Evolutionary conservation across 2,797 vertebrate species (phyloP).

Genomic region (Columba guinea): DNA sequence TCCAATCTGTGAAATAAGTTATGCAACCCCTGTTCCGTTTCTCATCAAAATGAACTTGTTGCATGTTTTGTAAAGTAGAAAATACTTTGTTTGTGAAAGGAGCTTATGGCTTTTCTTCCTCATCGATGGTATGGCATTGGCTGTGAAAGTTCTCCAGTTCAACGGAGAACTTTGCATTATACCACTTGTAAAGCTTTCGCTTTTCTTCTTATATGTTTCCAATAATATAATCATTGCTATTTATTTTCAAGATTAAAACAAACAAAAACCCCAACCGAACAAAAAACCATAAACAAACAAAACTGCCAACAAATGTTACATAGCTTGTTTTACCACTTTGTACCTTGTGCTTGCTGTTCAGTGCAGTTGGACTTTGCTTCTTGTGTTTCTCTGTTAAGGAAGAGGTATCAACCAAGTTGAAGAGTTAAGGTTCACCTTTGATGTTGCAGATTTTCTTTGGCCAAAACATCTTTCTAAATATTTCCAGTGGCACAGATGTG

Average conservation of each 20-base stretch:
- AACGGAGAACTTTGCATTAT: background rate
- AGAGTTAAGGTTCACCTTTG: background rate
- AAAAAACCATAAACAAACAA: too few species aligned
- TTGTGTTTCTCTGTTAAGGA: background rate
- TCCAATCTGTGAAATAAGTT: background rate
- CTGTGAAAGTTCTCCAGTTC: background rate
- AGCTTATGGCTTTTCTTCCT: background rate
- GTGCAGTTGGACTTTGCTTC: background rate
- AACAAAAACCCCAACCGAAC: background rate
- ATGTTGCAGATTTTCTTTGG: background rate
- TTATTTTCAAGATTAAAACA: background rate
- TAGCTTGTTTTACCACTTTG: background rate
- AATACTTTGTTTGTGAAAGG: background rate
- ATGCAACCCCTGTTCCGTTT: background rate
- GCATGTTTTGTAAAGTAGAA: background rate
- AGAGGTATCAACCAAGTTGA: accelerated
- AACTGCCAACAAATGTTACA: background rate
- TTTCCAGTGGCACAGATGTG: background rate
- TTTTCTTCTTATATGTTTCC: background rate
- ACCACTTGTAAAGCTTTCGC: background rate
- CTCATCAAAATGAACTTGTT: background rate
- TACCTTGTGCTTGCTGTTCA: background rate
- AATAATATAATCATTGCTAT: background rate
- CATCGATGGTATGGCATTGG: background rate
- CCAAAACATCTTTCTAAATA: background rate